Evolutionary conservation across 2,888 invertebrate species (phyloP), one percentile per base, ranked within the genome.

Genomic region (Hyposoter didymator): DNA sequence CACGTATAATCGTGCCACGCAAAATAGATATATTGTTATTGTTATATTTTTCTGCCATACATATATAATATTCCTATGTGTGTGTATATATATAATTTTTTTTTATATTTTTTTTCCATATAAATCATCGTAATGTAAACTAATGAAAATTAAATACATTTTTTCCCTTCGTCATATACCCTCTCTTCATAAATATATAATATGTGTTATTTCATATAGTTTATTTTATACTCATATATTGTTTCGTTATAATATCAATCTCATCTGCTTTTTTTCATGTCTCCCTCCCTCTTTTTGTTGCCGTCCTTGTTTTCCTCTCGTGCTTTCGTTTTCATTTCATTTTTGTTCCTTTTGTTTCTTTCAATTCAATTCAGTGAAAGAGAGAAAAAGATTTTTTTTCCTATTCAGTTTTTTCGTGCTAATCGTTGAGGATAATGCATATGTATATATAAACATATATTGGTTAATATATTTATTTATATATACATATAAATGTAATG

Each of bases 151-250:
- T 90, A 90, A 88, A 87, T 89, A 89, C 90, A 89, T 90, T 87
- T 88, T 90, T 89, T 87, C 88, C 86, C 79, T 75, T 89, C 90
- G 82, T 88, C 89, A 91, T 91, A 91, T 91, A 91, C 89, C 88
- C 89, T 89, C 89, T 90, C 87, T 90, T 88, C 90, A 90, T 91
- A 89, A 90, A 91, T 91, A 91, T 90, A 91, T 90, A 90, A 89
- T 89, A 90, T 90, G 88, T 90, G 89, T 90, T 90, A 83, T 86
- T 89, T 89, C 88, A 85, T 85, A 87, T 88, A 86, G 81, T 81
- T 87, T 86, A 84, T 87, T 90, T 90, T 87, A 88, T 90, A 90
- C 87, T 90, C 83, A 88, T 89, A 90, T 90, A 89, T 90, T 87
- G 88, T 90, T 90, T 89, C 87, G 87, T 90, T 90, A 89, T 88